Base-by-base conservation (phyloP, 2,113 vertebrate genomes). In the Ivindomyrus marchei region DNA sequence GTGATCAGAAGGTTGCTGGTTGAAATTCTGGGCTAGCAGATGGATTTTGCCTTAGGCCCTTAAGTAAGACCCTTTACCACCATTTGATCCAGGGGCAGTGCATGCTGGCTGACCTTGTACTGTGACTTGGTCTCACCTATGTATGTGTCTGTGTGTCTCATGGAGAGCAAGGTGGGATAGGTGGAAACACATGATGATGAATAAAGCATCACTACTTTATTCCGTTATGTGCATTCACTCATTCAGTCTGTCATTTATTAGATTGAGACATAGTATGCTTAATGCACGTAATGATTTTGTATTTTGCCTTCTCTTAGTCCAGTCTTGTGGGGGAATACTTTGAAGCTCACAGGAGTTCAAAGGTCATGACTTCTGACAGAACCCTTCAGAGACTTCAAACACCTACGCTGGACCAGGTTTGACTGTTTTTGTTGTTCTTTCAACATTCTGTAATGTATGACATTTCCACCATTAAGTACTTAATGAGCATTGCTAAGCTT, bases 341-440 rank as follows among this genome's bases (percentile, higher is more conserved):
- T 91, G 98, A 99, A 93, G 98, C 98, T 91, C 98, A 99, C 19
- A 97, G 97, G 93, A 98, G 96, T 94, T 98, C 97, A 24, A 99
- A 98, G 93, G 97, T 99, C 47, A 92, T 98, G 91, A 99, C 98
- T 0, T 99, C 98, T 0, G 98, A 99, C 90, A 96, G 97, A 92
- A 99, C 98, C 0, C 95, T 99, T 1, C 97, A 98, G 94, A 98
- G 97, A 89, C 90, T 99, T 49, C 95, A 92, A 92, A 97, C 95
- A 24, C 96, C 96, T 53, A 97, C 97, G 92, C 86, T 99, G 66
- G 96, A 97, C 94, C 97, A 98, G 97, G 98, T 99, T n/a, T 85
- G 92, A 10, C 24, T 49, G 47, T 66, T 66, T 62, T 62, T 10
- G 1, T n/a, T 62, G 27, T 62, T 31, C 8, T n/a, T 53, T 56